phyloP scores from a whole-genome alignment of 64 coral and sea anemone genomes.

The Astreopora myriophthalma region DNA sequence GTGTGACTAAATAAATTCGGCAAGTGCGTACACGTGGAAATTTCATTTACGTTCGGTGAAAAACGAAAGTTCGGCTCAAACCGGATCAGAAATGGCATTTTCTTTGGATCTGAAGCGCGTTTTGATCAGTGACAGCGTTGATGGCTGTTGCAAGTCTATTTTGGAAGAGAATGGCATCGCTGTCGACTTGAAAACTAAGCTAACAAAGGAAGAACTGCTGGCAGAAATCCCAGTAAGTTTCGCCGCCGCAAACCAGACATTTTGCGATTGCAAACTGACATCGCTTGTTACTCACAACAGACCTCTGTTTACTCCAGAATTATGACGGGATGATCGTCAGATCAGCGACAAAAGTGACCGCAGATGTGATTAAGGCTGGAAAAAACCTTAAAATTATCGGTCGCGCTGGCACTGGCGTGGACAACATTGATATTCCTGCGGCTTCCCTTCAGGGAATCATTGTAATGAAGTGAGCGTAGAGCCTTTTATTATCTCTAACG shows the following conservation, averaged over 20 bases:
- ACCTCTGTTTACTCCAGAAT: constrained; percentile 53
- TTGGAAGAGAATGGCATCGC: constrained; percentile 79
- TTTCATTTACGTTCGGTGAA: background rate
- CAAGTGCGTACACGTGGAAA: constrained; percentile 44
- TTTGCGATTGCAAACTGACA: background rate
- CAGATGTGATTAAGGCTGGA: constrained; percentile 91
- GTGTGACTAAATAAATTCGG: background rate
- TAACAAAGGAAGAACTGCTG: constrained; percentile 91
- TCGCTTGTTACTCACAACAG: background rate
- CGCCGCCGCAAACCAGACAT: background rate
- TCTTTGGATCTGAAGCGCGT: constrained; percentile 87
- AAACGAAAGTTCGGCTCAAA: background rate
- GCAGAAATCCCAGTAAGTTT: constrained; percentile 82
- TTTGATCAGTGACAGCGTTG: constrained; percentile 93
- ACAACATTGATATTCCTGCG: constrained; percentile 85
- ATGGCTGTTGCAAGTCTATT: constrained; percentile 84
- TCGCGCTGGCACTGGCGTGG: constrained; percentile 94
- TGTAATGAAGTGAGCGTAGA: constrained; percentile 90
- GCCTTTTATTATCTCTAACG: background rate
- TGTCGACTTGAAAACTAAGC: constrained; percentile 89
- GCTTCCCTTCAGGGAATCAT: constrained; percentile 90
- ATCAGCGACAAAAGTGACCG: constrained; percentile 95
- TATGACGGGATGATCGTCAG: constrained; percentile 95
- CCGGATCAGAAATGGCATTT: constrained; percentile 63
- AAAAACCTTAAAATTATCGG: constrained; percentile 95